Base-by-base conservation (phyloP, 2,888 invertebrate species). In the Microplitis deprimator region DNA sequence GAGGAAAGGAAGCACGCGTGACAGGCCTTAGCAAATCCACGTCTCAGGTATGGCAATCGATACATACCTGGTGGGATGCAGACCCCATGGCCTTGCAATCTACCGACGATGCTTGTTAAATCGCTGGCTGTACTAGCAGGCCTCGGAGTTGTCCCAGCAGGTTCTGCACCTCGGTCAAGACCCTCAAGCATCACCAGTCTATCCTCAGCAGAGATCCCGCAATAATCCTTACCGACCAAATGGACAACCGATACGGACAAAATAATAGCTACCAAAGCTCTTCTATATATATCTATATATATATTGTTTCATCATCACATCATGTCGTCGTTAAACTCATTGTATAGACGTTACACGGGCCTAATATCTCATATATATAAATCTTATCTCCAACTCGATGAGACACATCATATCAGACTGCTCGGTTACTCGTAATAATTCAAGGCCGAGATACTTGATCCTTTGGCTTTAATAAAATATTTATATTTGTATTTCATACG, bases 31-130 rank as follows among this genome's bases (percentile, higher is more conserved):
- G 76, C 72, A 65, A 67, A 73, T 73, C 73, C 70, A 20, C 65
- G 40, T 64, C 59, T 5, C 76, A 50, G 65, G 73, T 73, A 73
- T 77, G 68, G 68, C 74, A 70, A 60, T 71, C 59, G 71, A 76
- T 76, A 71, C 40, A 70, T 70, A 69, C 71, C 70, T 73, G 73
- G 73, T 29, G 41, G 62, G 62, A 72, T 62, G 29, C 62, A 20
- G n/a, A 65, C 41, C 65, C 65, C 65, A 73, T 65, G 29, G 50
- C 73, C 73, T 73, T 73, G 72, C 72, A 62, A 62, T 72, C 72
- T 62, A 62, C 72, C 40, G 72, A 61, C 72, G 71, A 81, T 74
- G 82, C 81, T 81, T 81, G 80, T 83, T 82, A 81, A 83, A 82
- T 78, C 68, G 78, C 81, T 75, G 77, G 73, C 68, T 61, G 40